These are phyloP conservation scores for Tapirus indicus DNA, from an alignment of 2,797 vertebrate species.

Conservation along the genomic window DNA sequence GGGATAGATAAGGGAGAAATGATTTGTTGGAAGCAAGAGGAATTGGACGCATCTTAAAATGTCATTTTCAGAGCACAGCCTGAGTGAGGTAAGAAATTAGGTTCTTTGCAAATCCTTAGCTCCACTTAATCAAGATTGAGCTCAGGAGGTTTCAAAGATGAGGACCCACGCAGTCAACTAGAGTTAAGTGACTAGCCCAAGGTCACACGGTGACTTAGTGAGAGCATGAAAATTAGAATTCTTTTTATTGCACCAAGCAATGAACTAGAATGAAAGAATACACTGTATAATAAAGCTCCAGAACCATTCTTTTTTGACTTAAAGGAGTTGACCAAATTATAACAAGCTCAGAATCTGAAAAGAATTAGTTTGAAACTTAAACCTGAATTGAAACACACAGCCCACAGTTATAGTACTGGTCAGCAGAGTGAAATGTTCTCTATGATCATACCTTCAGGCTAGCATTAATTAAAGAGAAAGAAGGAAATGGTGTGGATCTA, in stretches of 20 bases:
- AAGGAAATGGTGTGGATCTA: neutral
- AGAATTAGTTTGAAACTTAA: slow-evolving; percentile 32
- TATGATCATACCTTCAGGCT: neutral
- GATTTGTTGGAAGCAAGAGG: slow-evolving; percentile 35
- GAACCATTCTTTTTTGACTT: slow-evolving; percentile 51
- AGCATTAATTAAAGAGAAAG: slow-evolving; percentile 43
- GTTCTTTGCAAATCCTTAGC: slow-evolving; percentile 40
- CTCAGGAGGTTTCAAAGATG: slow-evolving; percentile 35
- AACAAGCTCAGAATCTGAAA: slow-evolving; percentile 31
- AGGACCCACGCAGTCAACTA: neutral
- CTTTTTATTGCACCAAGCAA: slow-evolving; percentile 22
- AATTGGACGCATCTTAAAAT: slow-evolving; percentile 29
- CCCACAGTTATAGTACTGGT: neutral
- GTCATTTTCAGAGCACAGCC: slow-evolving; percentile 46
- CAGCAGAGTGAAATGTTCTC: neutral
- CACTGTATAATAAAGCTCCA: slow-evolving; percentile 2
- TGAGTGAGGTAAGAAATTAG: slow-evolving; percentile 36
- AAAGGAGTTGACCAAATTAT: slow-evolving; percentile 24
- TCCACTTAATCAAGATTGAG: neutral
- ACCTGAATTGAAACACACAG: slow-evolving; percentile 4
- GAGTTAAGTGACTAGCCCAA: slow-evolving; percentile 60
- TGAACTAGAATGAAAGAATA: slow-evolving; percentile 42
- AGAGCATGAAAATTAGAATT: slow-evolving; percentile 49
- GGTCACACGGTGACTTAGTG: slow-evolving; percentile 58
- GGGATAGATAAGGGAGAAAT: neutral